Percentiles rank a stretch among this genome's conserved stretches.
Evolutionary conservation across 2,888 invertebrate genomes (phyloP).

Genomic region (Corbicula japonica): DNA sequence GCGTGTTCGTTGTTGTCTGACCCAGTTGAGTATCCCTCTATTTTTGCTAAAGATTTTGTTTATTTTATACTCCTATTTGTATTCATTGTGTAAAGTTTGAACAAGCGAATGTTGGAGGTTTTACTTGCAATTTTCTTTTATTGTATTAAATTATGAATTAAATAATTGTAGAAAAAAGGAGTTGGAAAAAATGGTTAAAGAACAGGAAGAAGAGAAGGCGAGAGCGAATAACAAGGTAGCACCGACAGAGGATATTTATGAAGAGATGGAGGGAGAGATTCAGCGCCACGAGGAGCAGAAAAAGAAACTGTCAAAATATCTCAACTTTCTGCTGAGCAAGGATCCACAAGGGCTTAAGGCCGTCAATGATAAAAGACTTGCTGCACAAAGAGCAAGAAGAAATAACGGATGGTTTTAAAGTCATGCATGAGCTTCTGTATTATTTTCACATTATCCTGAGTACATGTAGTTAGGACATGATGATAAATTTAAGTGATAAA

Average conservation of each 20-base stretch:
- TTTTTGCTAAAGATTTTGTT: no score
- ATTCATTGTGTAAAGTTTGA: no score
- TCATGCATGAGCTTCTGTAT: not conserved
- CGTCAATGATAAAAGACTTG: constrained; percentile 53
- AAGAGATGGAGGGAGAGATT: constrained; percentile 64
- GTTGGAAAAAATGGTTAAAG: constrained; percentile 40
- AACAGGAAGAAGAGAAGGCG: constrained; percentile 42
- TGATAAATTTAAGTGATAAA: not conserved
- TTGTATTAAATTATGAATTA: no score
- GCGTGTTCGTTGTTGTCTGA: no score
- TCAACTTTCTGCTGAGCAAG: constrained; percentile 55
- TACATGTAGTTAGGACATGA: not conserved
- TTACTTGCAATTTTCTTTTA: no score
- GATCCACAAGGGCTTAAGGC: constrained; percentile 53
- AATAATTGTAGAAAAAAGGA: constrained; percentile 56
- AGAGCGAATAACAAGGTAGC: constrained; percentile 52
- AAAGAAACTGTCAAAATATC: constrained; percentile 58
- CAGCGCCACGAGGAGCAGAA: constrained; percentile 59
- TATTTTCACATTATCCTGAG: no score
- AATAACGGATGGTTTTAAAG: constrained; percentile 63
- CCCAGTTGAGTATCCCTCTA: no score
- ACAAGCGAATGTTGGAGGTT: no score
- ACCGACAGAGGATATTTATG: constrained; percentile 58
- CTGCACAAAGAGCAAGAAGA: constrained; percentile 31
- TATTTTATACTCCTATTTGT: no score